Evolutionary conservation across 2,797 vertebrate species (phyloP), one percentile per base, ranked within the genome.

Genomic region (Arctocebus calabarensis): DNA sequence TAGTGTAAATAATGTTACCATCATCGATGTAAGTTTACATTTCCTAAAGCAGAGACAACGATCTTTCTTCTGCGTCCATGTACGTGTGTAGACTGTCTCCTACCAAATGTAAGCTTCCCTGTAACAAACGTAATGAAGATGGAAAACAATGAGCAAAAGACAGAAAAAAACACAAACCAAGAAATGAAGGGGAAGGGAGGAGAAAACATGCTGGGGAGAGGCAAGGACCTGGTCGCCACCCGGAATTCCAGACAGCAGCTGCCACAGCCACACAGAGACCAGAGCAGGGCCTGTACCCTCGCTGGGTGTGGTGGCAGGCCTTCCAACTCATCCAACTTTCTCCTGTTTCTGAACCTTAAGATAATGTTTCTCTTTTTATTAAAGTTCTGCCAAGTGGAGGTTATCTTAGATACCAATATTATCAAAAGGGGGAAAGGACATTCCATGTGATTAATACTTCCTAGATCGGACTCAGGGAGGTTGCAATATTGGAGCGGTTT

Each of bases 91-190:
- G 48, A 52, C 48, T 16, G 13, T 52, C 12, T 37, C 27, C 34
- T 85, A 37, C n/a, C 92, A 90, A 86, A 40, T 57, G 73, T 43
- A 90, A 20, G 62, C 32, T 79, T 71, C 62, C 11, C 37, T 81
- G 48, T 12, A 48, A 73, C 29, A 61, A 96, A 85, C 78, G 55
- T 19, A 75, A 84, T 32, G 27, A 86, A 95, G 70, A 91, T 12
- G 32, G 23, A 71, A 78, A 93, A 55, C 12, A 71, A 43, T 45
- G 25, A 66, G 6, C 25, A 64, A 25, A 93, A 78, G 27, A 83
- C n/a, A 37, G n/a, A 90, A 89, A 94, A 57, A 88, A 62, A 2
- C 43, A 82, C 13, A 10, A 62, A 86, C 32, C 34, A 43, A 91
- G 55, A 88, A 94, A 71, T 84, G 16, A 16, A 79, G 23, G 48